These are phyloP conservation scores for Oryzaephilus surinamensis DNA, from an alignment of 1,140 invertebrate species.

Conservation along the genomic window DNA sequence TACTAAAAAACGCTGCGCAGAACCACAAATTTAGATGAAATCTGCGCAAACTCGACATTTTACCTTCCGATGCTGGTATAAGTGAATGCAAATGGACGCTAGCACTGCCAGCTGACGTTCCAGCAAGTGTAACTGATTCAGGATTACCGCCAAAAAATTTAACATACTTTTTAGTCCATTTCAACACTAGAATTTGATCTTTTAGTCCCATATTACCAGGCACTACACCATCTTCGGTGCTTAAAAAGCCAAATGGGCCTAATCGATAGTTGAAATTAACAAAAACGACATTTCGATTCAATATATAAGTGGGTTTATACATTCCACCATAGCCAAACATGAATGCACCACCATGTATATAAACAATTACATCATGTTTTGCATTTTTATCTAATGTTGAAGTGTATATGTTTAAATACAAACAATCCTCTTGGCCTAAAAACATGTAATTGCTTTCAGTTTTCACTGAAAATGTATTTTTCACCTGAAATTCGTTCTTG, in stretches of 20 bases:
- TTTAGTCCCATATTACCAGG: constrained; percentile 46
- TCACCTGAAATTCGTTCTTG: constrained; percentile 19
- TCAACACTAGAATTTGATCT: constrained; percentile 43
- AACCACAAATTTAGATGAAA: not conserved
- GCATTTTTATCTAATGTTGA: constrained; percentile 18
- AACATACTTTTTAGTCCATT: constrained; percentile 49
- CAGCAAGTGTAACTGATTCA: constrained; percentile 38
- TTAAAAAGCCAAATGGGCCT: constrained; percentile 36
- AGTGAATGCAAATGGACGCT: constrained; percentile 42
- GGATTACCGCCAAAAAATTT: constrained; percentile 45
- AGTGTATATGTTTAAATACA: constrained; percentile 40
- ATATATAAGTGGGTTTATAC: constrained; percentile 42
- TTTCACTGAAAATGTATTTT: not conserved
- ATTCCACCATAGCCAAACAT: constrained; percentile 33
- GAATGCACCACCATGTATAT: constrained; percentile 47
- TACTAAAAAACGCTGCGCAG: not conserved
- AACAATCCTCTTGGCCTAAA: constrained; percentile 41
- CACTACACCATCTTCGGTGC: constrained; percentile 18
- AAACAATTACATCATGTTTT: constrained; percentile 37
- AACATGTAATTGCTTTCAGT: not conserved
- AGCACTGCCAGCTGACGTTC: constrained; percentile 39
- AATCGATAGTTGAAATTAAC: constrained; percentile 53
- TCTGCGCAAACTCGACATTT: too few relatives aligned
- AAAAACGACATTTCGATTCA: constrained; percentile 46
- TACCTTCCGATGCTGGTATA: constrained; percentile 38